Base-by-base conservation (phyloP, 2,888 invertebrate species). In the Brachypterus glaber region DNA sequence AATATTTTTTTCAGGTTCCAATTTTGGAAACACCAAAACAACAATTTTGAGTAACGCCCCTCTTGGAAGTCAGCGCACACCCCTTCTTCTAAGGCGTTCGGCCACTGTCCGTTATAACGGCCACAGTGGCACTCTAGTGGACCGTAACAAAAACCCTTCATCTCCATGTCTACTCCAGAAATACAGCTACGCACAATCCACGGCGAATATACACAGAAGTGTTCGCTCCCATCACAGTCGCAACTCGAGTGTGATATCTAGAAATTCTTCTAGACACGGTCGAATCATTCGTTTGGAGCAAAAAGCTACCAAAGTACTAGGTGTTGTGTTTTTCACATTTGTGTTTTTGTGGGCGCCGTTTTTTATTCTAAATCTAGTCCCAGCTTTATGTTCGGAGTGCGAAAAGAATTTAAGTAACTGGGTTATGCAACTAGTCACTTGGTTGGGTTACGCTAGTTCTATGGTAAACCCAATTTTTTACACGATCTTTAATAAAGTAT, bases 401-500 rank as follows among this genome's bases (percentile, higher is more conserved):
- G 86, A 86, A 55, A 73, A 76, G 25, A 71, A 78, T 39, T 77
- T 86, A 34, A 75, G 84, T 35, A 76, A 73, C 46, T 83, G 86
- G 73, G 82, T 90, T 30, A 82, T 87, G 55, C 88, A 89, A 59
- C 74, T 87, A 43, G 91, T 87, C 39, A 79, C 91, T 31, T 93
- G 93, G 93, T 69, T 93, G 44, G 93, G 93, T 13, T 93, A 92
- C 61, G 85, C 90, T 37, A 90, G 90, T 59, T 90, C 90, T 9
- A 90, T 90, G 80, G 88, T 93, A 18, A 93, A 93, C 67, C 93
- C 93, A 1, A 86, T 93, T 55, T 92, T 93, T 68, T 93, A 93
- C 63, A 93, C 93, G 15, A 89, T 92, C 55, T 93, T 93, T 67
- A 93, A 93, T 67, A 89, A 90, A 60, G 85, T 89, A 40, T 93